Base-by-base conservation (phyloP, 2,113 vertebrate species). In the Gymnarchus niloticus region DNA sequence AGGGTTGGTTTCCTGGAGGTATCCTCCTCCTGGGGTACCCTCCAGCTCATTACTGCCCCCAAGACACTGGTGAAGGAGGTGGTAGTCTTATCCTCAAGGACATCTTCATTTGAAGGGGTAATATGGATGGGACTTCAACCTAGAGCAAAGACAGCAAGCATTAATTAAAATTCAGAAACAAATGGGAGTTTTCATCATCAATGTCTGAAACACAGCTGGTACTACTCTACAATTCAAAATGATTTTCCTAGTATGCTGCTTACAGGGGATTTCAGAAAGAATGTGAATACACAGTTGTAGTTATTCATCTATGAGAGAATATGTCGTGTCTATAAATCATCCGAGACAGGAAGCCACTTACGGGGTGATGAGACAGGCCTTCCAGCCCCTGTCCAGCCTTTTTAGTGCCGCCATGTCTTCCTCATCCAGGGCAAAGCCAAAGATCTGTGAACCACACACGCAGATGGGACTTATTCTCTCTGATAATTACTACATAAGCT, bases 41-140 rank as follows among this genome's bases (percentile, higher is more conserved):
- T 5, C 19, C 76, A n/a, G 37, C 41, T 6, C 76, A 2, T 19
- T 49, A 80, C 1, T 8, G 77, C 3, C n/a, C 46, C n/a, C 0
- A 0, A n/a, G 46, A 9, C 10, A 17, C 12, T 25, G 46, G 12
- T 80, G 8, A 28, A 0, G 44, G 44, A n/a, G 77, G 77, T 25
- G 5, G n/a, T 3, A 25, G 9, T 28, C 59, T 21, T 2, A n/a
- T 2, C n/a, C 59, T 25, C 59, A n/a, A n/a, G 80, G 49, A 8
- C 10, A 28, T 9, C 41, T 85, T 90, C 61, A 94, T 2, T 84
- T 81, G 84, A 94, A 95, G 2, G 94, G 94, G 86, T 94, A 95
- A 88, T 93, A 94, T 0, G 94, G 94, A 87, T 95, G 94, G 87
- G 92, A 91, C 88, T 91, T 90, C 84, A 92, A 0, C 41, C 94